Base-by-base conservation (phyloP, 35 echinoderm and acorn worm genomes). In the Acanthaster planci region DNA sequence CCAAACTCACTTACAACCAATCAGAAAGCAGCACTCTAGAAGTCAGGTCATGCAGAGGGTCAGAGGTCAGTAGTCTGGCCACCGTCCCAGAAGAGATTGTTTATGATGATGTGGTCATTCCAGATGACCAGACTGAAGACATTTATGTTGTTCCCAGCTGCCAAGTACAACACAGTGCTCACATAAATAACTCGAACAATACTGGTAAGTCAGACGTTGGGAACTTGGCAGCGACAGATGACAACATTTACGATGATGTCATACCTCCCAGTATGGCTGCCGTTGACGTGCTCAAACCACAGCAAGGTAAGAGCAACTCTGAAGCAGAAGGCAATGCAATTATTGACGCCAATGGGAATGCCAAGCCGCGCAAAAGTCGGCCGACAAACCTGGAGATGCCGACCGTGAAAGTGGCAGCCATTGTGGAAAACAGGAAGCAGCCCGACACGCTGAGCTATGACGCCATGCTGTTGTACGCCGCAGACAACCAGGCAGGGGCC, bases 211-310 rank as follows among this genome's bases (percentile, higher is more conserved):
- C 64, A 9, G 64, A 72, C 21, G 19, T 36, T 10, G 34, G 4
- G 4, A 4, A 47, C 42, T 12, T 12, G 4, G 4, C 42, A 12
- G 12, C 12, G 4, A 4, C 23, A 34, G 64, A 72, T 0, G 64
- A 72, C 21, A 26, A 72, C 34, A 72, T 72, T 72, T 72, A 72
- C 23, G 64, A 72, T 34, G 64, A 72, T 72, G 29, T 72, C 64
- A 72, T 72, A 31, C 64, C 64, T 14, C 26, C 64, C 23, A 72
- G 34, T 16, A 72, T 72, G 64, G 64, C 64, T 1, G 26, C 2
- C 14, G 64, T 72, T 26, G 19, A 34, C 18, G 29, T 72, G 2
- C 64, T 72, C 29, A 19, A 34, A 72, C 19, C 64, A 21, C 23
- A 12, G 7, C 14, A 10, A 19, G 34, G 30, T 26, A 26, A 9